Conservation (phyloP, 2,797 vertebrate genomes). For the Poecilia picta region DNA sequence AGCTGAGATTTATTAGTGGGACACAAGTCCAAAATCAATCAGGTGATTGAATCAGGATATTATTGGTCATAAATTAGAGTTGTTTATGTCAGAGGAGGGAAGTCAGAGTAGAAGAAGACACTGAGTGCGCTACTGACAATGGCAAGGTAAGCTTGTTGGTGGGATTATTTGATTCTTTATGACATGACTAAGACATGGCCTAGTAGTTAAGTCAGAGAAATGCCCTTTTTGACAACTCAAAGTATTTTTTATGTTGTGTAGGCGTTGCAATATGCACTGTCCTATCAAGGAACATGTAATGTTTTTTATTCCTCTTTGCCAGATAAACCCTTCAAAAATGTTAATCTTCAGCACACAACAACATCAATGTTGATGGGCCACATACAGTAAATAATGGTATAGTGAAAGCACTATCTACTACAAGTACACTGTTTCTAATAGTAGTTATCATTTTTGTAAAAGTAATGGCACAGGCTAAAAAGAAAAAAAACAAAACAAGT, state of each 20-base stretch:
- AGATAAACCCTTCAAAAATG: not conserved
- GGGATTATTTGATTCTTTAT: slow-evolving; percentile 73
- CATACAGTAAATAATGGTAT: not conserved
- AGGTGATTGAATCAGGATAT: slow-evolving; percentile 87
- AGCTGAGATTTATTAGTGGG: slow-evolving; percentile 84
- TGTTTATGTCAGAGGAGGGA: slow-evolving; percentile 78
- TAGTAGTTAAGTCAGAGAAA: slow-evolving; percentile 48
- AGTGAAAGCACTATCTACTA: not conserved
- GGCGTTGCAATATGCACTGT: slow-evolving; percentile 31
- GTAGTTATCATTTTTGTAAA: not conserved
- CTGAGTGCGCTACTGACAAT: slow-evolving; percentile 62
- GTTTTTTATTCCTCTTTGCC: slow-evolving; percentile 27
- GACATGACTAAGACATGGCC: slow-evolving; percentile 60
- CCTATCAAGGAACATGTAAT: slow-evolving; percentile 38
- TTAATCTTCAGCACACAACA: slow-evolving; percentile 2
- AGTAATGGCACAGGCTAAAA: not conserved
- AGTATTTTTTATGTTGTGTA: slow-evolving; percentile 25
- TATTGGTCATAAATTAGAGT: slow-evolving; percentile 84
- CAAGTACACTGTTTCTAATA: not conserved
- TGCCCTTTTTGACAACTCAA: slow-evolving; percentile 44
- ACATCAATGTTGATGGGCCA: not conserved
- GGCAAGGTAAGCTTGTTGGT: slow-evolving; percentile 69
- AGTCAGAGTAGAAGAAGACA: slow-evolving; percentile 52
- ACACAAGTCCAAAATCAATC: slow-evolving; percentile 86
- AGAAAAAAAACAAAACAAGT: too few species aligned